Percentiles rank a stretch among this genome's conserved stretches.
These are phyloP conservation scores for Dione juno DNA, from an alignment of 2,888 invertebrate genomes.

Conservation along the genomic window DNA sequence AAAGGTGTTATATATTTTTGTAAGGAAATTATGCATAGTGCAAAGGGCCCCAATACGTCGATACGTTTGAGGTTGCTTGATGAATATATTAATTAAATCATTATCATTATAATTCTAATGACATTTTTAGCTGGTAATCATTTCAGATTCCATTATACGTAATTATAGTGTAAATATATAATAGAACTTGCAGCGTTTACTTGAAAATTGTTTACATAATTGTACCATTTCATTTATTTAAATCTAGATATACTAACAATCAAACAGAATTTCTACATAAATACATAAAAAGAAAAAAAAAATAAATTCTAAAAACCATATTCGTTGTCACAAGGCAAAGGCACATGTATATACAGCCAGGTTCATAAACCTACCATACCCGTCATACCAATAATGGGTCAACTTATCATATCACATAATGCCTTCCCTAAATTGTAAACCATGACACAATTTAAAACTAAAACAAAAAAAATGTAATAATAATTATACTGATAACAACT, in stretches of 20 bases:
- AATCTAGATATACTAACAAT: too few relatives aligned
- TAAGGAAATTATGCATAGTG: neutral
- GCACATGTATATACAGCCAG: neutral
- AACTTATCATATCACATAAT: constrained; percentile 10
- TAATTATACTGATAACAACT: constrained; percentile 9
- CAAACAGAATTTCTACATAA: too few relatives aligned
- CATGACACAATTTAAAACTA: constrained; percentile 26
- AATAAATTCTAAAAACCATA: too few relatives aligned
- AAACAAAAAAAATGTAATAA: constrained; percentile 17
- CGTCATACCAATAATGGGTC: neutral
- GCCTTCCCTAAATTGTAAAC: constrained; percentile 47
- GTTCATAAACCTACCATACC: constrained; percentile 44
- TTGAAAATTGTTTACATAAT: neutral
- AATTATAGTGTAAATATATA: too few relatives aligned
- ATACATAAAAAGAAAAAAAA: too few relatives aligned
- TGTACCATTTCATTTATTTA: too few relatives aligned
- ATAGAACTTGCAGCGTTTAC: too few relatives aligned
- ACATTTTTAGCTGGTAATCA: too few relatives aligned
- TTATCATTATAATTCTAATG: neutral
- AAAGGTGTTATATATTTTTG: neutral
- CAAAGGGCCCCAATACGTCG: neutral
- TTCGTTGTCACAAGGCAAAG: too few relatives aligned
- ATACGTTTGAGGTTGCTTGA: neutral
- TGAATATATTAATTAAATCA: neutral
- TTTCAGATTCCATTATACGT: too few relatives aligned